Conservation (phyloP, 2,888 invertebrate species). For the Metallyticus violacea region DNA sequence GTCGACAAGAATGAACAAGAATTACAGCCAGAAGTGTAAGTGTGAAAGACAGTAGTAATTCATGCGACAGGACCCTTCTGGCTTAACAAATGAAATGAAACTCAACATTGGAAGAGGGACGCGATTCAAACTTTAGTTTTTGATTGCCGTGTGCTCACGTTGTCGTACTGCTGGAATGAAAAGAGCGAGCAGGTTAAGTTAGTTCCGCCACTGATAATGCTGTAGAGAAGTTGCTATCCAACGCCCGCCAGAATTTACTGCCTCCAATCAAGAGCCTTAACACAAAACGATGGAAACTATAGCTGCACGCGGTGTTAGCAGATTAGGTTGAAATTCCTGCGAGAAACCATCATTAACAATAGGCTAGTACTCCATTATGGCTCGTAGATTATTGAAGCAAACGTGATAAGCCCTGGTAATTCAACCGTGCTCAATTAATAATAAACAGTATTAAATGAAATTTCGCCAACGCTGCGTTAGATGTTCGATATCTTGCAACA, state of each 20-base stretch:
- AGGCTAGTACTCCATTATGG: neutral
- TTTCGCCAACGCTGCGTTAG: neutral
- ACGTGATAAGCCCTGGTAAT: neutral
- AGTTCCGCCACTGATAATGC: neutral
- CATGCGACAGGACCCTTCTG: too few relatives aligned
- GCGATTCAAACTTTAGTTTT: too few relatives aligned
- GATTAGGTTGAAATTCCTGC: neutral
- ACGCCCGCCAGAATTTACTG: neutral
- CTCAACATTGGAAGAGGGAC: too few relatives aligned
- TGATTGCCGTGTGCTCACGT: too few relatives aligned
- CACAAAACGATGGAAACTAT: neutral
- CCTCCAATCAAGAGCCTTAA: neutral
- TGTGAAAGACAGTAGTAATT: too few relatives aligned
- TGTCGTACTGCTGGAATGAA: too few relatives aligned
- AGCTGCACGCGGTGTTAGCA: neutral
- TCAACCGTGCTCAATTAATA: neutral
- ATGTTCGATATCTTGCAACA: neutral
- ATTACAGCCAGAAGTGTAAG: too few relatives aligned
- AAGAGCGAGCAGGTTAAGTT: neutral
- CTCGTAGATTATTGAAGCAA: neutral
- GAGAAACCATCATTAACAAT: neutral
- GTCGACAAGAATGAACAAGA: too few relatives aligned
- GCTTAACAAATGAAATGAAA: too few relatives aligned
- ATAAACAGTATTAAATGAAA: constrained; percentile 10
- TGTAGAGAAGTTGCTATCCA: neutral